Evolutionary conservation across 2,888 invertebrate genomes (phyloP).

Genomic region (Caenorhabditis macrosperma): DNA sequence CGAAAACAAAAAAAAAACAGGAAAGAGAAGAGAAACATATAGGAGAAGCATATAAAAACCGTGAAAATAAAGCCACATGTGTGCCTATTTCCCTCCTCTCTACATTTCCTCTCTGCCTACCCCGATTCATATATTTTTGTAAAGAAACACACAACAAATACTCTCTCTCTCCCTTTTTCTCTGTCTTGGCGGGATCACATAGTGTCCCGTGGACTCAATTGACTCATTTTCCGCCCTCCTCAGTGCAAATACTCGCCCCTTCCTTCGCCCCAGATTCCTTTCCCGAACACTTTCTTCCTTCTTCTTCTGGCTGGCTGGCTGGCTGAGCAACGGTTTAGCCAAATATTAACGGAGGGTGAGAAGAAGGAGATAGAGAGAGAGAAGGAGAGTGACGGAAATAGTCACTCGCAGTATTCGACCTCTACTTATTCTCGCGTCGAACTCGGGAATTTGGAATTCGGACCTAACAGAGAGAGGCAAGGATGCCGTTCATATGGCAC

Average conservation of each 20-base stretch:
- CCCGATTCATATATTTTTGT: not conserved
- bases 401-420: slow-evolving; percentile 7
- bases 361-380: not conserved
- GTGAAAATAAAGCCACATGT: not conserved
- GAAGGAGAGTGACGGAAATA: slow-evolving; percentile 14
- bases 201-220: not conserved
- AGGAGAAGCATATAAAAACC: not conserved
- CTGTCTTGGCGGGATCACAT: no score
- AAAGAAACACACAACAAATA: not conserved
- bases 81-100: not conserved
- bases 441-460: no score
- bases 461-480: no score
- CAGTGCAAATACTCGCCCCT: slow-evolving; percentile 35
- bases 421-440: no score
- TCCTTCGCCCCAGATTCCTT: slow-evolving; percentile 9
- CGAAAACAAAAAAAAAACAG: no score
- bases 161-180: no score
- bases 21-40: no score
- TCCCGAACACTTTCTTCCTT: slow-evolving; percentile 7
- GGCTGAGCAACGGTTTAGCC: no score
- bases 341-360: not conserved
- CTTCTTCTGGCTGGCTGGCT: not conserved
- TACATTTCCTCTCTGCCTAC: not conserved
- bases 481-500: slow-evolving; percentile 45
- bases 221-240: slow-evolving; percentile 42